Percentiles rank a stretch among this genome's conserved stretches.
phyloP scores from a whole-genome alignment of 2,888 invertebrate genomes.

The Prionchulus punctatus region DNA sequence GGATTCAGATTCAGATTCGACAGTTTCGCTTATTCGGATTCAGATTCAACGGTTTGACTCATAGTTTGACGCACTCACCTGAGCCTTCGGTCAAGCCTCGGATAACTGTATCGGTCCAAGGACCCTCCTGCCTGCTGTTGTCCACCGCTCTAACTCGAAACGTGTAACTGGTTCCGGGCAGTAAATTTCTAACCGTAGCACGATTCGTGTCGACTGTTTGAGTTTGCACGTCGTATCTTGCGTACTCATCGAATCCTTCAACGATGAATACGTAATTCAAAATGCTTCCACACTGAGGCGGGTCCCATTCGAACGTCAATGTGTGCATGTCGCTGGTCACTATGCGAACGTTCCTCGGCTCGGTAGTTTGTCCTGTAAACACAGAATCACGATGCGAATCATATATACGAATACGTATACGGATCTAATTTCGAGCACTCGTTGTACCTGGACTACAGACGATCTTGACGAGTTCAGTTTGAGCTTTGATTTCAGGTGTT shows the following conservation, averaged over 20 bases:
- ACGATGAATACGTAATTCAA: conserved; percentile 19
- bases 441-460: conserved; percentile 24
- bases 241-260: conserved; percentile 8
- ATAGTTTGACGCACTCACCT: conserved; percentile 16
- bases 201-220: neutral
- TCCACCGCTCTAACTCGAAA: conserved; percentile 27
- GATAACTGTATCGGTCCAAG: conserved; percentile 25
- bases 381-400: too few relatives aligned
- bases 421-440: neutral
- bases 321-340: conserved; percentile 23
- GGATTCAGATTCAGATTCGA: too few relatives aligned
- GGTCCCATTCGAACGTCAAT: conserved; percentile 27
- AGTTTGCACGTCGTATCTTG: conserved; percentile 25
- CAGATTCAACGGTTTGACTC: too few relatives aligned
- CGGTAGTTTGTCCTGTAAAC: conserved; percentile 25
- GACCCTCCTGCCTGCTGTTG: conserved; percentile 22
- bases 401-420: too few relatives aligned
- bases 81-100: conserved; percentile 26
- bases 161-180: conserved; percentile 28
- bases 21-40: too few relatives aligned
- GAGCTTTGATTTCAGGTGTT: conserved; percentile 30
- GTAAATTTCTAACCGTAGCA: conserved; percentile 26
- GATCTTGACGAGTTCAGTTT: conserved; percentile 29
- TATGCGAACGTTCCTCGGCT: conserved; percentile 23
- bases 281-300: conserved; percentile 29